phyloP scores from a whole-genome alignment of 2,797 vertebrate genomes.

The Chloroceryle inda region DNA sequence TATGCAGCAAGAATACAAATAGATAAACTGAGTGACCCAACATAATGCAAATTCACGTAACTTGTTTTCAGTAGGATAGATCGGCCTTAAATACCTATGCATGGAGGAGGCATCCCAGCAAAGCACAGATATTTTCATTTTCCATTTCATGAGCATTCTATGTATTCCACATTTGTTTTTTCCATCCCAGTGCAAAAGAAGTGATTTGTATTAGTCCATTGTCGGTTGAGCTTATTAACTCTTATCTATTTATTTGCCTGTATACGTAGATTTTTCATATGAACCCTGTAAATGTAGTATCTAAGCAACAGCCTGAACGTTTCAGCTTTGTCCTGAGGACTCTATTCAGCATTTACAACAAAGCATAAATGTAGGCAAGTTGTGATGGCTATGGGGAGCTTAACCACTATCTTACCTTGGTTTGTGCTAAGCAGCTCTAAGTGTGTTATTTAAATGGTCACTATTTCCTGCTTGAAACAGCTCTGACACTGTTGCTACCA shows the following conservation, averaged over 20 bases:
- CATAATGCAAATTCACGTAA: background rate
- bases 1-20: background rate
- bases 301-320: conserved; percentile 59
- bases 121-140: background rate
- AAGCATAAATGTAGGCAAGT: conserved; percentile 8
- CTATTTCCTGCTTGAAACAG: background rate
- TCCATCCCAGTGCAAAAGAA: background rate
- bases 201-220: background rate
- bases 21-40: background rate
- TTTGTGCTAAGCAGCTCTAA: conserved; percentile 5
- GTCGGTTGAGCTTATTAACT: background rate
- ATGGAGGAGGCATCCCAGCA: background rate
- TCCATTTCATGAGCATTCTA: background rate
- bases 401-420: background rate
- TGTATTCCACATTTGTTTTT: background rate
- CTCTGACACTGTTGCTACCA: background rate
- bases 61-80: background rate
- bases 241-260: conserved; percentile 32
- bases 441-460: background rate
- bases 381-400: background rate
- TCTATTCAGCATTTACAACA: conserved; percentile 20
- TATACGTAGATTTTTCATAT: background rate
- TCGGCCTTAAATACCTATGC: background rate
- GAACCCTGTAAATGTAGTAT: conserved; percentile 53
- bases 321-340: conserved; percentile 53